Evolutionary conservation across 2,888 invertebrate species (phyloP).

Genomic region (Rhyacophila evoluta): DNA sequence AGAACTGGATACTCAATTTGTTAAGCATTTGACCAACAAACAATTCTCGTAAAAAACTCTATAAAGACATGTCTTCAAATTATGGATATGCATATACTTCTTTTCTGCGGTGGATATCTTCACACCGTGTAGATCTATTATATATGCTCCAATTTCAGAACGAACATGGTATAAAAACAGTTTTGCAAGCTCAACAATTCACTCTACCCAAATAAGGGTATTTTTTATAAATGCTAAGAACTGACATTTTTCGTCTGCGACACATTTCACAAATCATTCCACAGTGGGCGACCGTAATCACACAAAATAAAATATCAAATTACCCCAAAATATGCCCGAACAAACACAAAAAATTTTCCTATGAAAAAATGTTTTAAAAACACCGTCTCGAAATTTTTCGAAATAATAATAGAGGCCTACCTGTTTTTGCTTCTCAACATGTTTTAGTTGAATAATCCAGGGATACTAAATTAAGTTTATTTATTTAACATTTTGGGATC

Average conservation of each 20-base stretch:
- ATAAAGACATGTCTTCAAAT: no score
- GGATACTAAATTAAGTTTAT: not conserved
- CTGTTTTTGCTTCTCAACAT: conserved; percentile 29
- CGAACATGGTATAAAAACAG: no score
- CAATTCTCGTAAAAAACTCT: no score
- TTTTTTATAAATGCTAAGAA: not conserved
- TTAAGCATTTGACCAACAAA: no score
- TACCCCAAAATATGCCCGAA: conserved; percentile 31
- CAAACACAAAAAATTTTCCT: conserved; percentile 16
- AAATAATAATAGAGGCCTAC: conserved; percentile 28
- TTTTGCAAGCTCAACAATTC: not conserved
- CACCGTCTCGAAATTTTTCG: conserved; percentile 20
- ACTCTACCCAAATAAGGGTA: no score
- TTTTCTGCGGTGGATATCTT: no score
- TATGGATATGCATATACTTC: no score
- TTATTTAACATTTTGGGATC: no score
- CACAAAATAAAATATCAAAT: conserved; percentile 39
- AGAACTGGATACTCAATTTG: no score
- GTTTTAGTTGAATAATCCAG: not conserved
- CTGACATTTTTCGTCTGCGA: not conserved
- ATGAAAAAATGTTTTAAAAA: conserved; percentile 28
- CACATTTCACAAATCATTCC: conserved; percentile 30
- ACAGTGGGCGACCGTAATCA: conserved; percentile 32
- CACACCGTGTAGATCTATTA: no score
- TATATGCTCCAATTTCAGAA: no score